A percentile compares a stretch with the other conserved stretches of the same genome.
These are phyloP conservation scores for Epinephelus lanceolatus DNA, from an alignment of 2,113 vertebrate species.

Conservation along the genomic window DNA sequence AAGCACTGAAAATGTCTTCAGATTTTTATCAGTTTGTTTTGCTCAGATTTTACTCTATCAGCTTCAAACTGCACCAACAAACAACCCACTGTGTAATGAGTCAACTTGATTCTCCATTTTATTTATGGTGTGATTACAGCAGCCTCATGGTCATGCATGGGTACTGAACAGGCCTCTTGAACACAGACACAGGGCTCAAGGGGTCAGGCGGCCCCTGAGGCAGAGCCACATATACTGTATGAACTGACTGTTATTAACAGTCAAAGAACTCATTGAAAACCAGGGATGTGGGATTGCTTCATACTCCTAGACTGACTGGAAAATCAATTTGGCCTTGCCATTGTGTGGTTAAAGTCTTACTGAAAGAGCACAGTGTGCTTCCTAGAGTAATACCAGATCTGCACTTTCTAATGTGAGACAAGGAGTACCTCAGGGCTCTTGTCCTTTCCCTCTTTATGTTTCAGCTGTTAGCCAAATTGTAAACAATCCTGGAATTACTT, in stretches of 20 bases:
- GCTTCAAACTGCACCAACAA: not conserved
- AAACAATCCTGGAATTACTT: not conserved
- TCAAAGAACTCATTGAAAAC: not conserved
- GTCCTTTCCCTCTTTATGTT: not conserved
- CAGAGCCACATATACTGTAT: not conserved
- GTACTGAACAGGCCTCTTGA: not conserved
- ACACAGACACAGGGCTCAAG: not conserved
- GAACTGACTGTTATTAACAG: no score
- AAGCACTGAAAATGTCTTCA: not conserved
- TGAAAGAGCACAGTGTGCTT: not conserved
- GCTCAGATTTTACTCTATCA: not conserved
- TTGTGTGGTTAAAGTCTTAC: not conserved
- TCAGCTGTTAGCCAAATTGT: not conserved
- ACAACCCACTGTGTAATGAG: not conserved
- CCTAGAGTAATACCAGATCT: not conserved
- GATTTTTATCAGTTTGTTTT: not conserved
- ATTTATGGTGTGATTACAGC: not conserved
- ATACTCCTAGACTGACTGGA: not conserved
- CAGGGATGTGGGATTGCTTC: not conserved
- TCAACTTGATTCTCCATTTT: not conserved
- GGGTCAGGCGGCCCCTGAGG: not conserved
- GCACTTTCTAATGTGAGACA: not conserved
- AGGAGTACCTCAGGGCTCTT: not conserved
- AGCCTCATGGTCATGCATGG: not conserved
- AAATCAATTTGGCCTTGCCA: not conserved